phyloP scores from a whole-genome alignment of 2,113 vertebrate species.

The Psephotus haematonotus region DNA sequence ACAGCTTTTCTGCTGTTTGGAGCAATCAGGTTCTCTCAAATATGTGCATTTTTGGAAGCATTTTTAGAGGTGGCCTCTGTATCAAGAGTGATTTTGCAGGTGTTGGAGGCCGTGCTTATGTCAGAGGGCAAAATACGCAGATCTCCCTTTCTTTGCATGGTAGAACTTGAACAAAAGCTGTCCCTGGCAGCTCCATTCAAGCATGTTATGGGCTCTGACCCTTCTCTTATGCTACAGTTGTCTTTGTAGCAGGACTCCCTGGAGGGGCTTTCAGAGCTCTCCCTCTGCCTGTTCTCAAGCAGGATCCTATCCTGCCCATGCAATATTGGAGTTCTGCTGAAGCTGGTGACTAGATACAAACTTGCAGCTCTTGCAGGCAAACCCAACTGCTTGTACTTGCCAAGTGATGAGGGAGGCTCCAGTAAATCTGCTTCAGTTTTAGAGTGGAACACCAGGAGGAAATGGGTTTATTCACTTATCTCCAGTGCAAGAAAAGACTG shows the following conservation, averaged over 20 bases:
- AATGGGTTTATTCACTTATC: neutral
- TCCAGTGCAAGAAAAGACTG: neutral
- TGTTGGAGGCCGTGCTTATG: neutral
- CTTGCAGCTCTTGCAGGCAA: neutral
- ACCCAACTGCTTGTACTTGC: neutral
- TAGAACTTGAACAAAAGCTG: slow-evolving; percentile 3
- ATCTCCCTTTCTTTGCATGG: neutral
- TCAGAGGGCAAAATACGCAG: slow-evolving; percentile 12
- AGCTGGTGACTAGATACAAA: neutral
- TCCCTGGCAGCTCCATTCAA: neutral
- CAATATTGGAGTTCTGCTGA: neutral
- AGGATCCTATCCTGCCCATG: neutral
- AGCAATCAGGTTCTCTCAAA: neutral
- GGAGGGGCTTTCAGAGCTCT: neutral
- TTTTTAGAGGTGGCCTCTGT: neutral
- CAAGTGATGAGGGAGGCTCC: neutral
- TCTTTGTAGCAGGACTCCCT: neutral
- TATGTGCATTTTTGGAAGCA: neutral
- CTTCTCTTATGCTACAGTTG: neutral
- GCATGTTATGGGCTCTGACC: neutral
- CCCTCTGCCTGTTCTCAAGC: neutral
- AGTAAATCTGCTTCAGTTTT: neutral
- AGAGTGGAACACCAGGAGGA: neutral
- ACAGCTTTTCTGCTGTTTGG: neutral
- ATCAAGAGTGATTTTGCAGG: neutral